Base-by-base conservation (phyloP, 1,140 invertebrate species). In the Helicorthomorpha holstii region DNA sequence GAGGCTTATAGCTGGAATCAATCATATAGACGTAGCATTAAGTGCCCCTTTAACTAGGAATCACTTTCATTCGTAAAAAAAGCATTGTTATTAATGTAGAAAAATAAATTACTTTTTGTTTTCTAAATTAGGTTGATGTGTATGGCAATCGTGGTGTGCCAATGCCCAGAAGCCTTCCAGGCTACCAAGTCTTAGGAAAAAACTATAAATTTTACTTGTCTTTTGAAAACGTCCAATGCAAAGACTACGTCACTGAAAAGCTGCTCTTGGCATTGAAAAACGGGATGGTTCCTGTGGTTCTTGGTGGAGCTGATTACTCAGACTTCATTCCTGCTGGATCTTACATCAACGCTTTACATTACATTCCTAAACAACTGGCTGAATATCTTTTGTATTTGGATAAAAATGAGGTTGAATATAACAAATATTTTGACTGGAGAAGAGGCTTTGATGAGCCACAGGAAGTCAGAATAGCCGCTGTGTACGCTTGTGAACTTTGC, bases 241-340 rank as follows among this genome's bases (percentile, higher is more conserved):
- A 52, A 23, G 67, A 69, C 54, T 69, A 71, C 54, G 61, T 67
- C 0, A 70, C 68, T 1, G 68, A 70, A 52, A 70, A 70, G 49
- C 59, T 67, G n/a, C 7, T 16, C 16, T 7, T 7, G 16, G 29
- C 16, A 34, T 34, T 34, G 7, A 16, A 7, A 7, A 34, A 7
- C 48, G 59, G 7, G 53, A 62, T 51, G 56, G 63, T 51, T 55
- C 64, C 50, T 42, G 60, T 60, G 58, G 57, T 59, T 0, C 56
- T 53, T 27, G 58, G 58, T 22, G 48, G 54, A 3, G 54, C 51
- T 53, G 38, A 46, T 4, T 3, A 29, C 19, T 19, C 61, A 16
- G 4, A 24, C 25, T 49, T 26, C 16, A 53, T 57, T 12, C 61
- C 63, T 21, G 56, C 56, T 1, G 24, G 48, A 48, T 61, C 60